These are phyloP conservation scores for Leptogaster cylindrica DNA, from an alignment of 2,888 invertebrate species.

Conservation along the genomic window DNA sequence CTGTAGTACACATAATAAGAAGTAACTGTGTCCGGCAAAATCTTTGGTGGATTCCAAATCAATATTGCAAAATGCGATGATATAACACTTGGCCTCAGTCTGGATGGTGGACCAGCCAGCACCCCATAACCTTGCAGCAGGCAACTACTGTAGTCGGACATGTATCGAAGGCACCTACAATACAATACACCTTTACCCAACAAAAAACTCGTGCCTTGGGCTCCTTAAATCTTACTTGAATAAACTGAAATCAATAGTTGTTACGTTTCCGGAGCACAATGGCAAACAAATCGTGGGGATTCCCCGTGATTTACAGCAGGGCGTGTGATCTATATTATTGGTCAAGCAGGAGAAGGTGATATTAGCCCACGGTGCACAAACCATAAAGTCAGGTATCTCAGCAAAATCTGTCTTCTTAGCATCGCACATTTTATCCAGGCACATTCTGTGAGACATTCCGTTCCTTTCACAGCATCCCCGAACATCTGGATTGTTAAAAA, in stretches of 20 bases:
- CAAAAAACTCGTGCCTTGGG: no score
- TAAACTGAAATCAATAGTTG: constrained; percentile 78
- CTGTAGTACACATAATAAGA: constrained; percentile 70
- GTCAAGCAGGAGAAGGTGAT: constrained; percentile 81
- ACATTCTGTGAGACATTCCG: constrained; percentile 76
- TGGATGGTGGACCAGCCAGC: constrained; percentile 74
- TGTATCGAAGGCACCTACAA: constrained; percentile 76
- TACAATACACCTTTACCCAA: constrained; percentile 1
- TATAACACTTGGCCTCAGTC: constrained; percentile 74
- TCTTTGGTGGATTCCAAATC: constrained; percentile 77
- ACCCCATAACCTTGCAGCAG: constrained; percentile 85
- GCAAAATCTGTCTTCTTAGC: constrained; percentile 67
- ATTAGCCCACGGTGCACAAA: constrained; percentile 86
- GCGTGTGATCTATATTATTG: constrained; percentile 81
- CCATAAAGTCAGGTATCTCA: constrained; percentile 77
- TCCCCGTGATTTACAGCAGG: constrained; percentile 78
- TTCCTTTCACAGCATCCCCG: constrained; percentile 73
- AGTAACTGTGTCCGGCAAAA: constrained; percentile 74
- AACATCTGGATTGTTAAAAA: constrained; percentile 70
- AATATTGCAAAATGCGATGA: constrained; percentile 78
- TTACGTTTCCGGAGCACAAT: constrained; percentile 80
- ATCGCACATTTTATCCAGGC: constrained; percentile 80
- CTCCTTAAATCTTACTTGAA: constrained; percentile 72
- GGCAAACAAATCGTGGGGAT: constrained; percentile 77
- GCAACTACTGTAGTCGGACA: constrained; percentile 82